Evolutionary conservation across 2,888 invertebrate species (phyloP), one percentile per base, ranked within the genome.

Genomic region (Mesoligia furuncula): DNA sequence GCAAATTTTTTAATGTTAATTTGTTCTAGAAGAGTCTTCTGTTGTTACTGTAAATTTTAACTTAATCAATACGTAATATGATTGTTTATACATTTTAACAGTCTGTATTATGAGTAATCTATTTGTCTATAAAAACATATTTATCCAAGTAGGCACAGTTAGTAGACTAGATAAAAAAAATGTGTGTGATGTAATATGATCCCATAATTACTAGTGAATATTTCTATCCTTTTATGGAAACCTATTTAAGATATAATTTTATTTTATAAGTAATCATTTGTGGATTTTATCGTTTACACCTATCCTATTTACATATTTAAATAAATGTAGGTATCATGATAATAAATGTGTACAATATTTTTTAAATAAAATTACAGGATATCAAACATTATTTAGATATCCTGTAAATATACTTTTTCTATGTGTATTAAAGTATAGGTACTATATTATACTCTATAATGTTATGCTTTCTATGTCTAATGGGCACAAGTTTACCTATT

Each of bases 261-360:
- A 70, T 54, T 57, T 80, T 45, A n/a, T 64, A 72, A 59, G 36
- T 74, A 65, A 59, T 59, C 4, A n/a, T 79, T 61, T 75, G 48
- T 59, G 17, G 17, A 73, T 31, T 79, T 62, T 73, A 67, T 83
- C 45, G 64, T 85, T 75, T 82, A 85, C 57, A 77, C 59, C 45
- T 77, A 9, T 76, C 45, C 74, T 82, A 75, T 90, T 88, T 82
- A 85, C 85, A 69, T 59, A 36, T 62, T n/a, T 75, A 39, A 64
- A 77, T 76, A 73, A 36, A 75, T 75, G 11, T 81, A 79, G 54
- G 67, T 67, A 77, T 72, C 59, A 78, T 77, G 77, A 86, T 81
- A 82, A 82, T 80, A 83, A 80, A 72, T 99, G 27, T 99, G 99
- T 90, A 99, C 99, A 0, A 73, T 75, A 81, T 70, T 76, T 80